These are phyloP conservation scores for Tragelaphus eurycerus DNA, from an alignment of 2,797 vertebrate genomes.

Conservation along the genomic window DNA sequence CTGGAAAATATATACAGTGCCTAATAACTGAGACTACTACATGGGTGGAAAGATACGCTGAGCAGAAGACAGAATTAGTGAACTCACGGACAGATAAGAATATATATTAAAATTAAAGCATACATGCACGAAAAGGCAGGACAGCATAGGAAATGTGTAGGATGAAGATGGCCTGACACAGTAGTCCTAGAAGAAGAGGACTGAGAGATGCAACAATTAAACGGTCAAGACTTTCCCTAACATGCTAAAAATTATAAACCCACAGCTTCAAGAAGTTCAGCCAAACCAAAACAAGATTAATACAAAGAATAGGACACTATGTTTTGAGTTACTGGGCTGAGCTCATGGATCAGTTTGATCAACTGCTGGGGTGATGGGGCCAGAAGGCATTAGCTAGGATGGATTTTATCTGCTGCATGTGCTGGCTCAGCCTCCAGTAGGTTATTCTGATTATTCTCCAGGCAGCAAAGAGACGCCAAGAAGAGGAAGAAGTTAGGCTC, in stretches of 20 bases:
- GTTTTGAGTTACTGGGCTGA: not conserved
- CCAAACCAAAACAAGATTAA: not conserved
- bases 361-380: not conserved
- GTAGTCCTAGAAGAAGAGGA: not conserved
- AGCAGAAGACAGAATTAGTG: not conserved
- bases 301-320: not conserved
- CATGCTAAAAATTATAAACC: not conserved
- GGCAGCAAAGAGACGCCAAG: not conserved
- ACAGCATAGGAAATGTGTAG: not conserved
- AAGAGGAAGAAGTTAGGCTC: not conserved
- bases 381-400: not conserved
- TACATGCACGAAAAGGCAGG: not conserved
- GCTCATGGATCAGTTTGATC: not conserved
- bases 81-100: not conserved
- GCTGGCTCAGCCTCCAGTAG: not conserved
- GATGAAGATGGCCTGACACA: not conserved
- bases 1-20: not conserved
- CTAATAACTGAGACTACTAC: not conserved
- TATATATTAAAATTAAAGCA: not conserved
- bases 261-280: not conserved
- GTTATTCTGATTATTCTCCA: not conserved
- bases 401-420: accelerated
- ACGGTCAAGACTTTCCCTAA: not conserved
- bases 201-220: not conserved
- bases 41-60: not conserved